Conservation (phyloP, 2,888 invertebrate genomes). For the Scaptomyza tumidula region DNA sequence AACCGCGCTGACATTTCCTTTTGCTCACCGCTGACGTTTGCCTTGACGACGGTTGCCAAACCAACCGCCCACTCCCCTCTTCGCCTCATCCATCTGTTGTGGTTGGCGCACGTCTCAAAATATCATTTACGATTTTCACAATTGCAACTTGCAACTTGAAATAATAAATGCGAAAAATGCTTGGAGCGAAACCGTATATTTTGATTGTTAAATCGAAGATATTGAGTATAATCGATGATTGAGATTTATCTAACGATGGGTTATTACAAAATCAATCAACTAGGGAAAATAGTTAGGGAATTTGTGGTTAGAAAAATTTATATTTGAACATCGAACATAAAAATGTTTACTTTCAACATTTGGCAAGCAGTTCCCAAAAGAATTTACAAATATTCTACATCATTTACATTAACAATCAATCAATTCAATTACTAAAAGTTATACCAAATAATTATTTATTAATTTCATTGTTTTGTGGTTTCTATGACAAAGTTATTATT, state of each 20-base stretch:
- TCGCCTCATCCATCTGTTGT: background rate
- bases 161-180: conserved; percentile 8
- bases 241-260: background rate
- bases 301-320: background rate
- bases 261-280: background rate
- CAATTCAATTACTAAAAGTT: too few species aligned
- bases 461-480: background rate
- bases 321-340: too few species aligned
- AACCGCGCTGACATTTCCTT: conserved; percentile 72
- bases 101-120: conserved; percentile 38
- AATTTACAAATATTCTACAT: too few species aligned
- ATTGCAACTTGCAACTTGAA: conserved; percentile 28
- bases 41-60: conserved; percentile 39
- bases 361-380: too few species aligned
- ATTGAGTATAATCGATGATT: background rate
- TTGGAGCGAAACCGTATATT: background rate
- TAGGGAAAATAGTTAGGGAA: background rate
- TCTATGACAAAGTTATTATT: background rate
- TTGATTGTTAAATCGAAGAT: background rate
- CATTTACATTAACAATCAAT: too few species aligned
- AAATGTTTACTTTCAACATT: too few species aligned
- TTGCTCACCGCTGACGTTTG: conserved; percentile 49
- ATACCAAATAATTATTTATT: background rate
- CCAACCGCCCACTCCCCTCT: background rate
- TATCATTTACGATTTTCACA: conserved; percentile 20